Percentiles rank a stretch among this genome's conserved stretches.
These are phyloP conservation scores for Chaitophorus viminalis DNA, from an alignment of 2,888 invertebrate species.

Conservation along the genomic window DNA sequence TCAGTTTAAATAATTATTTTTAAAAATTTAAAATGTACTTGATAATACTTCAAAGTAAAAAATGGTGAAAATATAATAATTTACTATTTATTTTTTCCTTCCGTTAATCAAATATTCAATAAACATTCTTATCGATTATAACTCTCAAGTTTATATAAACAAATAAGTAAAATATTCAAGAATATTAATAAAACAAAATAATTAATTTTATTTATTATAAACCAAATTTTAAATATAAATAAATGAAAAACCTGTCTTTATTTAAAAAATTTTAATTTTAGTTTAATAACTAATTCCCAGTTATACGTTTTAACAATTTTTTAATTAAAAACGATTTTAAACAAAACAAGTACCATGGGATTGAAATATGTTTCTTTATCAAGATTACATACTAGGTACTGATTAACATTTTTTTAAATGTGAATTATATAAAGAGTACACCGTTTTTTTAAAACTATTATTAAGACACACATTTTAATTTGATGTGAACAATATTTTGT, in stretches of 20 bases:
- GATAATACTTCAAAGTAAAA: not conserved
- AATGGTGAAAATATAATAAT: not conserved
- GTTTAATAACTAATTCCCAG: not conserved
- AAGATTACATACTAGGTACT: not conserved
- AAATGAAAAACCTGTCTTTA: not conserved
- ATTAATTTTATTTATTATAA: not conserved
- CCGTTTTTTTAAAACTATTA: not conserved
- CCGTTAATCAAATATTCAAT: not conserved
- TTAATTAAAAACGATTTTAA: not conserved
- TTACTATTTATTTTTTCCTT: not conserved
- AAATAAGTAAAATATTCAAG: not conserved
- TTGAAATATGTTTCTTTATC: not conserved
- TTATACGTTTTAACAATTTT: not conserved
- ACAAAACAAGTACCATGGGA: not conserved
- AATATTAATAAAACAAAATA: too few relatives aligned
- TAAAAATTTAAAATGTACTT: not conserved
- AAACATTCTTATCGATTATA: not conserved
- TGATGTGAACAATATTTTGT: not conserved
- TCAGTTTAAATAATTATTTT: not conserved
- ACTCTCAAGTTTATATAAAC: not conserved
- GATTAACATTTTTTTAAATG: not conserved
- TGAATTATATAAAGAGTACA: not conserved
- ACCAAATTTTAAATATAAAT: not conserved
- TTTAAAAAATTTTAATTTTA: not conserved
- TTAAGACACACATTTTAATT: not conserved